phyloP scores from a whole-genome alignment of 2,113 vertebrate species.

The Pelusios castaneus region DNA sequence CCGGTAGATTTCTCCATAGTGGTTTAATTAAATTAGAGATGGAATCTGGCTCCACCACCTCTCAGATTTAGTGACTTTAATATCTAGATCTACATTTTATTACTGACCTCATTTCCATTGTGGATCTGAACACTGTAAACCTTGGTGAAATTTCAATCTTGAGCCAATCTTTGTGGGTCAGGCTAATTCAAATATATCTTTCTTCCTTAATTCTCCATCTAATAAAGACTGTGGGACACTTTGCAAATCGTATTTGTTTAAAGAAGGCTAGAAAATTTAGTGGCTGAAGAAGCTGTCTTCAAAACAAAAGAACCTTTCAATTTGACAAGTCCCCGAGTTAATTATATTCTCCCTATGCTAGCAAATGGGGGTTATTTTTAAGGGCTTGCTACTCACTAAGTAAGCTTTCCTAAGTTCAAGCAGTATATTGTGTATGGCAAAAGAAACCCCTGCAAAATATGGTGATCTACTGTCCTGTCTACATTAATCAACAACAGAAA shows the following conservation, averaged over 20 bases:
- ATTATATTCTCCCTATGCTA: neutral
- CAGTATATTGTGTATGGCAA: neutral
- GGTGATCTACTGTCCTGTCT: fast-evolving
- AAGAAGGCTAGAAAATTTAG: conserved; percentile 19
- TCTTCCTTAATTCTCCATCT: conserved; percentile 33
- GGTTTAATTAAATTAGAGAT: conserved; percentile 49
- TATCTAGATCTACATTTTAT: neutral
- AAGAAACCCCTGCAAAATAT: fast-evolving
- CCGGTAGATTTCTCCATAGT: conserved; percentile 40
- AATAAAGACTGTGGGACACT: conserved; percentile 47
- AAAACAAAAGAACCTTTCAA: neutral
- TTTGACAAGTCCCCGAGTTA: neutral
- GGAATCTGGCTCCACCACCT: neutral
- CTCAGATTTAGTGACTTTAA: conserved; percentile 1
- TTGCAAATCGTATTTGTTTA: conserved; percentile 13
- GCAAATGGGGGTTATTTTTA: neutral
- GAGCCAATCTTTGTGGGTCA: neutral
- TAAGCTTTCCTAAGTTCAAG: neutral
- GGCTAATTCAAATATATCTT: neutral
- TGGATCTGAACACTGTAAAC: neutral
- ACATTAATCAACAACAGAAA: neutral
- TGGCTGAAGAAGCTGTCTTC: neutral
- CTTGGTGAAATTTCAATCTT: neutral
- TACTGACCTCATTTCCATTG: neutral
- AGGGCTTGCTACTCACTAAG: neutral